Evolutionary conservation across 2,113 vertebrate species (phyloP).

Genomic region (Apeltes quadracus): DNA sequence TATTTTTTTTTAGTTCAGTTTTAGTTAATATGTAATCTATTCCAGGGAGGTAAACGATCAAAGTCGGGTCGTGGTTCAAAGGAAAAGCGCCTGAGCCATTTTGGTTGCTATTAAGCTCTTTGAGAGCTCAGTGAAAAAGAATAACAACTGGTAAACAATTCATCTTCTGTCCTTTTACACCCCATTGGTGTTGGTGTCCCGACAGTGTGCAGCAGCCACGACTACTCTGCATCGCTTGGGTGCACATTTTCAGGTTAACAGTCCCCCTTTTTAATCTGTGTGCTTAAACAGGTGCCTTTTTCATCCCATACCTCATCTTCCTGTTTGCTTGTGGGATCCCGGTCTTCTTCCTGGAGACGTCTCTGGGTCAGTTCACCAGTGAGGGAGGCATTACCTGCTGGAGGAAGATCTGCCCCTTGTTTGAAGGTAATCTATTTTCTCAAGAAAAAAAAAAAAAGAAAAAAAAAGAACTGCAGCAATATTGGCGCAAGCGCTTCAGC

Average conservation of each 20-base stretch:
- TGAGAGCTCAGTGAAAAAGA: not conserved
- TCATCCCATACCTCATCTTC: conserved; percentile 97
- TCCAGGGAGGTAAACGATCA: not conserved
- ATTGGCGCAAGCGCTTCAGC: not conserved
- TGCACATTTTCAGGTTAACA: not conserved
- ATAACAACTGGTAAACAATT: not conserved
- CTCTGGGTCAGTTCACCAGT: conserved; percentile 93
- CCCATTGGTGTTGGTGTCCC: too few species aligned
- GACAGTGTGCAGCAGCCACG: not conserved
- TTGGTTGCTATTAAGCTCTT: not conserved
- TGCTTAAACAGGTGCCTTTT: conserved; percentile 88
- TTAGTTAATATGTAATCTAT: conserved; percentile 20
- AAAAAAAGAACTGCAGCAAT: not conserved
- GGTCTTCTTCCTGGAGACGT: conserved; percentile 90
- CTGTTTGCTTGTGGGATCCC: conserved; percentile 95
- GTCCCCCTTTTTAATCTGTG: conserved; percentile 14
- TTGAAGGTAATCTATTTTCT: conserved; percentile 84
- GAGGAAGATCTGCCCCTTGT: conserved; percentile 92
- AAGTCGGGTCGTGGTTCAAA: not conserved
- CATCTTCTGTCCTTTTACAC: not conserved
- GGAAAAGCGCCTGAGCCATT: not conserved
- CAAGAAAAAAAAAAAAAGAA: too few species aligned
- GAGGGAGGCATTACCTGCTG: conserved; percentile 93
- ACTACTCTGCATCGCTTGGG: not conserved
- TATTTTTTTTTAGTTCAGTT: not conserved